These are phyloP conservation scores for Lochmaea capreae DNA, from an alignment of 2,888 invertebrate species.

Conservation along the genomic window DNA sequence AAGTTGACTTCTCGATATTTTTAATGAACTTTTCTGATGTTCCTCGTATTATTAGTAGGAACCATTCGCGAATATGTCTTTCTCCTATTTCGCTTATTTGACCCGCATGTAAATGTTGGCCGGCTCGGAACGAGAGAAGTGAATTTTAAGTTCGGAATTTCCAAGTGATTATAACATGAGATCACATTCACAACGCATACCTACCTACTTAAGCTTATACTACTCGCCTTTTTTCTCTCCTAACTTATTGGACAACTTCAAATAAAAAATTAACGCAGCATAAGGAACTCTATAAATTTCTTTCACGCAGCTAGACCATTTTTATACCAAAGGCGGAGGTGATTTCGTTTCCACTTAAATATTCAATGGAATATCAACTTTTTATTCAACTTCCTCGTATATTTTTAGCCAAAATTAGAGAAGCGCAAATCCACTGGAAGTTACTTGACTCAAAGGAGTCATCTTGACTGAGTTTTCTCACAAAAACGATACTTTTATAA, in stretches of 20 bases:
- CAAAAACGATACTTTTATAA: no score
- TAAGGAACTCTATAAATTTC: constrained; percentile 9
- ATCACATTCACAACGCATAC: constrained; percentile 26
- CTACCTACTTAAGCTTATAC: constrained; percentile 28
- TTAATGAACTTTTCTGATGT: not conserved
- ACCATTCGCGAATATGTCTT: not conserved
- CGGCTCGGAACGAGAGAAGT: constrained; percentile 12
- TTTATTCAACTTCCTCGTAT: no score
- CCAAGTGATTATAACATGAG: constrained; percentile 25
- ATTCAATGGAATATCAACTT: not conserved
- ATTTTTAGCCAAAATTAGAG: no score
- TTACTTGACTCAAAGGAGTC: no score
- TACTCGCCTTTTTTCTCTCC: not conserved
- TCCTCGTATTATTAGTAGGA: not conserved
- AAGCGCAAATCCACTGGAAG: no score
- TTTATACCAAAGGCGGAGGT: not conserved
- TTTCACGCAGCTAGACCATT: not conserved
- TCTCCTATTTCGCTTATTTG: constrained; percentile 12
- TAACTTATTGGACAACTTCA: constrained; percentile 18
- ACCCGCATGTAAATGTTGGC: constrained; percentile 9
- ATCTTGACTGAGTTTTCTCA: no score
- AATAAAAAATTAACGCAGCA: constrained; percentile 5
- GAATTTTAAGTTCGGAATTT: constrained; percentile 27
- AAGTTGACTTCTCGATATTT: no score
- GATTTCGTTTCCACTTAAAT: not conserved